phyloP scores from a whole-genome alignment of 2,888 invertebrate genomes.

The Amphimallon solstitiale region DNA sequence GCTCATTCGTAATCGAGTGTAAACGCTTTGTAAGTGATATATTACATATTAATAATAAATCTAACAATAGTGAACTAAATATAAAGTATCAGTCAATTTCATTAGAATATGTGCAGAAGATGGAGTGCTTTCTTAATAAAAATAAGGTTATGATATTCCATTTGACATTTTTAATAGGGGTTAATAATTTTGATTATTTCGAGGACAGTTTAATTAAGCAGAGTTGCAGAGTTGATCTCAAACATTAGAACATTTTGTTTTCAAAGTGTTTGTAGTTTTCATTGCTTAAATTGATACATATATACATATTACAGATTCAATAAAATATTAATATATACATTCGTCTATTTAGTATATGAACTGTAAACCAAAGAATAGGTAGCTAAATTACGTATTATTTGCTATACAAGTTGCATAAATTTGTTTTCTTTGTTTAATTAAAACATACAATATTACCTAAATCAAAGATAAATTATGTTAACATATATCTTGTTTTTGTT shows the following conservation, averaged over 20 bases:
- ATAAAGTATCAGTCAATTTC: not conserved
- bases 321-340: too few relatives aligned
- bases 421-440: not conserved
- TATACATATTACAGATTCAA: too few relatives aligned
- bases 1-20: not conserved
- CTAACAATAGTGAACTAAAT: not conserved
- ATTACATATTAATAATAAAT: too few relatives aligned
- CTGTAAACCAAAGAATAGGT: too few relatives aligned
- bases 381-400: not conserved
- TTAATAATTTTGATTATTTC: conserved; percentile 51
- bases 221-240: conserved; percentile 14
- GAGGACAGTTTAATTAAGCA: conserved; percentile 48
- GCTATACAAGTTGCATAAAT: conserved; percentile 5
- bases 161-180: conserved; percentile 47
- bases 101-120: not conserved
- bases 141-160: conserved; percentile 20
- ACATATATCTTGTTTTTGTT: too few relatives aligned
- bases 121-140: conserved; percentile 5
- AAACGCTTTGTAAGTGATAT: not conserved
- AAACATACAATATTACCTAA: too few relatives aligned
- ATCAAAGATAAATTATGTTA: too few relatives aligned
- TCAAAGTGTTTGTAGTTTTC: conserved; percentile 10
- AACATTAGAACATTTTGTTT: conserved; percentile 1
- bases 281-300: not conserved
- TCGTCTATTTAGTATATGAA: not conserved